Evolutionary conservation across 2,113 vertebrate genomes (phyloP), one percentile per base, ranked within the genome.

Genomic region (Euleptes europaea): DNA sequence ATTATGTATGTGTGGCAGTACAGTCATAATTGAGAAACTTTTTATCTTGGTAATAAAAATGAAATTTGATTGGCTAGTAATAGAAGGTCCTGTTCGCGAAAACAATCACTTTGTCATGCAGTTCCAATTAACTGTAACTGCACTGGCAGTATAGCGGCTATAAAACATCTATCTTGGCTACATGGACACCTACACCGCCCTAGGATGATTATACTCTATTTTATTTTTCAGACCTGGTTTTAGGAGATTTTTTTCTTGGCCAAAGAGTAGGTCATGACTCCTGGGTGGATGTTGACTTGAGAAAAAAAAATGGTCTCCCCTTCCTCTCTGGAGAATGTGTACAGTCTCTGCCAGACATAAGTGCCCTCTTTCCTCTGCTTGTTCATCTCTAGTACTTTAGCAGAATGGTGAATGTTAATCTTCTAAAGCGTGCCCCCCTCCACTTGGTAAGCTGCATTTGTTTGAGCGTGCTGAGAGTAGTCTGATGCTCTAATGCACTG

Each of bases 31-130:
- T 86, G 83, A 92, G 74, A 92, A 54, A 87, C 84, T 92, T 95
- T 91, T 90, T 21, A 35, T 60, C 57, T 88, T 74, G 57, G 88
- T 92, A 91, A 87, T 95, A 91, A 93, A 94, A 94, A 78, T 89
- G 71, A 92, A 90, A 90, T 93, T 94, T 95, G 51, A 92, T 92
- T 91, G 85, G 72, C 74, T 94, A 90, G 89, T 91, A 72, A 51
- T 69, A 31, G 2, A 88, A 84, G 38, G 6, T 86, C 87, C 78
- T 90, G 84, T 90, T 89, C 76, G 81, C 90, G 88, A 91, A 91
- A 89, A 82, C 19, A 35, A 38, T 87, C 0, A 8, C 85, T 93
- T 92, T 91, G 66, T 92, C 31, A 12, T 51, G 82, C 85, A 90
- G 35, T 88, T 94, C 63, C 51, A 90, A 77, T 65, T 54, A 94